These are phyloP conservation scores for Aleadryas rufinucha DNA, from an alignment of 2,113 vertebrate genomes.

Conservation along the genomic window DNA sequence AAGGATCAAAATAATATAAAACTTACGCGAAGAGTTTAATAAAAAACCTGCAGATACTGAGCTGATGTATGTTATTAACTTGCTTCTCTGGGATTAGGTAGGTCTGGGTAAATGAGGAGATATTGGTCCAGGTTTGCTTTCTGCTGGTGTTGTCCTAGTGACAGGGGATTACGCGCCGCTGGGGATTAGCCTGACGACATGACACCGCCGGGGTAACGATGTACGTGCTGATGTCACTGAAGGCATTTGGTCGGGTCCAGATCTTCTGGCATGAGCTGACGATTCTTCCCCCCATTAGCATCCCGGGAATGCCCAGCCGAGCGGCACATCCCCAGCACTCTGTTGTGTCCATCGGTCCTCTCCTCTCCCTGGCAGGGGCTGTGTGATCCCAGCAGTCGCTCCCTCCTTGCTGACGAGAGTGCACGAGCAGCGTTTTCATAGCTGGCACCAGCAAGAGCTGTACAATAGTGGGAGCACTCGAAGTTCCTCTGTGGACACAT, in stretches of 20 bases:
- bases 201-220: not conserved
- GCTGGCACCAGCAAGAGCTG: not conserved
- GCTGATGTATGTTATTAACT: conserved; percentile 30
- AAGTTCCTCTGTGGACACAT: not conserved
- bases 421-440: not conserved
- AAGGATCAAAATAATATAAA: not conserved
- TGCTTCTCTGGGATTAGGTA: conserved; percentile 46
- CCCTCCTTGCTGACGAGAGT: not conserved
- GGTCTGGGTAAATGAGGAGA: conserved; percentile 2
- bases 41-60: not conserved
- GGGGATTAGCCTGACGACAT: not conserved
- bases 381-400: not conserved
- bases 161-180: not conserved
- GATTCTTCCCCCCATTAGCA: not conserved
- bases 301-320: not conserved
- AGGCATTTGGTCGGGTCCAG: not conserved
- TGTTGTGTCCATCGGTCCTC: fast-evolving
- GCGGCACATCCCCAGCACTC: not conserved
- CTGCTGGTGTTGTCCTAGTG: not conserved
- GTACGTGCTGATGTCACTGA: not conserved
- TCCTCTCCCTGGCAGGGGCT: not conserved
- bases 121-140: conserved; percentile 13
- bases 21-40: not conserved
- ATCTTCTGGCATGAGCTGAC: not conserved
- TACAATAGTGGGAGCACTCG: not conserved